Evolutionary conservation across 2,888 invertebrate species (phyloP).

Genomic region (Sussaba pulchella): DNA sequence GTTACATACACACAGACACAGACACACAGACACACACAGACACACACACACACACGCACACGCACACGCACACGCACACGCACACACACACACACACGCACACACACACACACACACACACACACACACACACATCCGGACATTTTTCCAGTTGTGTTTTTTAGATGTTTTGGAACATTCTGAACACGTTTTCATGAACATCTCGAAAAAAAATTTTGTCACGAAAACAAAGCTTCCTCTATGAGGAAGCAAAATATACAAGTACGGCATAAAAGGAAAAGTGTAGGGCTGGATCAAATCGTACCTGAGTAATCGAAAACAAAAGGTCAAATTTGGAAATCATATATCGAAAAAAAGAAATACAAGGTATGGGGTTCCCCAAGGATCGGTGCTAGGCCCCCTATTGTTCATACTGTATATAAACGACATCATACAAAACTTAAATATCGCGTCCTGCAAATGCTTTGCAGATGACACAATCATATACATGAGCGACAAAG

Average conservation of each 20-base stretch:
- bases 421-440: slow-evolving; percentile 18
- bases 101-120: no score
- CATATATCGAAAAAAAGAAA: background rate
- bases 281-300: slow-evolving; percentile 33
- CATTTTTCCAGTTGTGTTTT: no score
- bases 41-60: no score
- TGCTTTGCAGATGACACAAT: slow-evolving; percentile 34
- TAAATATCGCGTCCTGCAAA: slow-evolving; percentile 10
- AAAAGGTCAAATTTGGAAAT: slow-evolving; percentile 10
- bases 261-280: slow-evolving; percentile 21
- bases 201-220: no score
- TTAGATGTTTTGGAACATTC: no score
- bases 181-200: no score
- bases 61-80: no score
- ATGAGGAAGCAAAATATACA: slow-evolving; percentile 4
- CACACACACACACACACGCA: no score
- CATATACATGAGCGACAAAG: slow-evolving; percentile 3
- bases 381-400: slow-evolving; percentile 1
- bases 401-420: slow-evolving; percentile 26
- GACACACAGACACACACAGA: no score
- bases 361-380: slow-evolving; percentile 7
- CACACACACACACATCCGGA: no score
- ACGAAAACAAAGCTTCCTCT: no score
- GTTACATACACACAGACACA: no score
- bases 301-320: slow-evolving; percentile 9